These are phyloP conservation scores for Squalus acanthias DNA, from an alignment of 2,797 vertebrate genomes.

Conservation along the genomic window DNA sequence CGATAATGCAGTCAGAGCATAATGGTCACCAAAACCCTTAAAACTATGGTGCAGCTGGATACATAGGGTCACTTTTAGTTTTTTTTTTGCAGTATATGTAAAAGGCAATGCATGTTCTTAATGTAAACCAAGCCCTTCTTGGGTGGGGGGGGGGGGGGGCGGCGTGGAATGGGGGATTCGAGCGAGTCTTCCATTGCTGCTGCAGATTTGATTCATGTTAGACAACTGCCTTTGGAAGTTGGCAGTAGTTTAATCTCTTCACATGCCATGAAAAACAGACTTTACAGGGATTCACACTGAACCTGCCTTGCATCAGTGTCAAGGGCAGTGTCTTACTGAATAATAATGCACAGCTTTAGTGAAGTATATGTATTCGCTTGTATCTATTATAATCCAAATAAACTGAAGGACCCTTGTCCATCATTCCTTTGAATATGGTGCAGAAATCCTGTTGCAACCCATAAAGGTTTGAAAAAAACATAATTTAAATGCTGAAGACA, in stretches of 20 bases:
- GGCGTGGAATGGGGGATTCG: background rate
- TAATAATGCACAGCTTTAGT: background rate
- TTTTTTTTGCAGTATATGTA: background rate
- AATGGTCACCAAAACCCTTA: background rate
- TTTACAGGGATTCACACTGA: background rate
- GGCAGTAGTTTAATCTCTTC: background rate
- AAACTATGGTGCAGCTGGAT: background rate
- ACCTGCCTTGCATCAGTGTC: background rate
- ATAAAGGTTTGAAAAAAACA: background rate
- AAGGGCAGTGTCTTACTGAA: background rate
- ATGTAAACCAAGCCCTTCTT: background rate
- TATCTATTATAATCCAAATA: background rate
- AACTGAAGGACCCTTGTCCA: background rate
- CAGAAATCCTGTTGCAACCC: background rate
- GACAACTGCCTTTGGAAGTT: conserved; percentile 8
- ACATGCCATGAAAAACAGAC: background rate
- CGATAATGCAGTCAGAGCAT: background rate
- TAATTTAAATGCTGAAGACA: background rate
- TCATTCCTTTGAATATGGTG: background rate
- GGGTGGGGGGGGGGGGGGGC: background rate
- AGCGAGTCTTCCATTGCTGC: background rate
- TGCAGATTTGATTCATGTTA: background rate
- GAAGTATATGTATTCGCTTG: background rate
- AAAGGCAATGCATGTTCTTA: background rate
- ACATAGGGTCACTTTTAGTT: background rate